Conservation (phyloP, 2,113 vertebrate species). For the Cathartes aura region DNA sequence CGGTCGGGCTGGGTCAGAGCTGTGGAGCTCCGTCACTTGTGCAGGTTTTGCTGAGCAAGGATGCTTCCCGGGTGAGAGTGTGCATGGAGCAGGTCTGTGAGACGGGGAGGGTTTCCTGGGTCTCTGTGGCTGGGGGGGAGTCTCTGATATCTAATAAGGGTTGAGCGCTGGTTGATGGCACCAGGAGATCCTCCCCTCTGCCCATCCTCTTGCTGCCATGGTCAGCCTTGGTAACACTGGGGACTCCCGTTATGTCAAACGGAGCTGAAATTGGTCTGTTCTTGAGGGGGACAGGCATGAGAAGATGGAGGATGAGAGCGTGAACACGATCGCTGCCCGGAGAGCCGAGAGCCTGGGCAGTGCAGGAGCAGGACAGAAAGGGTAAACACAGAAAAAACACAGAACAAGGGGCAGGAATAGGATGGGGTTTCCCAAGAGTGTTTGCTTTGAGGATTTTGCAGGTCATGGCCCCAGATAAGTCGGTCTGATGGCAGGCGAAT, state of each 20-base stretch:
- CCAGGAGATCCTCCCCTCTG: neutral
- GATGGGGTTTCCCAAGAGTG: neutral
- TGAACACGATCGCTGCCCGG: accelerated
- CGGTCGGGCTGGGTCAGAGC: accelerated
- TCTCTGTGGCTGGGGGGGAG: neutral
- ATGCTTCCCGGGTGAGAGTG: accelerated
- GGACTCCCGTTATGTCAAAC: neutral
- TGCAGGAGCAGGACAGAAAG: accelerated
- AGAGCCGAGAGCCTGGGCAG: neutral
- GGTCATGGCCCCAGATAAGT: accelerated
- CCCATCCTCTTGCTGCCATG: neutral
- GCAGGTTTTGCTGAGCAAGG: neutral
- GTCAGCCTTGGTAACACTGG: neutral
- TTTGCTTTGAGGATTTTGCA: neutral
- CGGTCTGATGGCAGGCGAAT: neutral
- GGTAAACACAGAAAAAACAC: neutral
- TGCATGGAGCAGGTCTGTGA: neutral
- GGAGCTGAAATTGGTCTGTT: neutral
- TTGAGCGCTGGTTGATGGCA: neutral
- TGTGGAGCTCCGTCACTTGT: neutral
- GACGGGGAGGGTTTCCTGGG: neutral
- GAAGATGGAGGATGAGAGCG: neutral
- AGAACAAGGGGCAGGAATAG: neutral
- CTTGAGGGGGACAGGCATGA: too few species aligned
- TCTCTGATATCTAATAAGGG: neutral